A percentile compares a stretch with the other conserved stretches of the same genome.
phyloP scores from a whole-genome alignment of 2,797 vertebrate genomes.

The Distichodus sexfasciatus region DNA sequence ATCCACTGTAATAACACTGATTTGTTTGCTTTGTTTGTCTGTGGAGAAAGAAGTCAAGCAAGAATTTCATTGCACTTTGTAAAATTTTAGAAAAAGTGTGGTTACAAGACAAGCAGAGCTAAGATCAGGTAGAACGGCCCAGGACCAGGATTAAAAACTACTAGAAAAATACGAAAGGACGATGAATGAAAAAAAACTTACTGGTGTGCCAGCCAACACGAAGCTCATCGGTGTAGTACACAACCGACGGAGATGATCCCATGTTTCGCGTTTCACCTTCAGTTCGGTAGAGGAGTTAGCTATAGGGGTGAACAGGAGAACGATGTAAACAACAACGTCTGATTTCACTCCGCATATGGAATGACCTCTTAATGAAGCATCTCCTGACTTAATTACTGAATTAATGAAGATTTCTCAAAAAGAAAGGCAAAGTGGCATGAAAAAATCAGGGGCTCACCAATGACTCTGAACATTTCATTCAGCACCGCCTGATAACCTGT shows the following conservation, averaged over 20 bases:
- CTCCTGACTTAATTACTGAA: no score
- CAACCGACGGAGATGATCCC: no score
- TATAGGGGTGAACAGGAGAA: constrained; percentile 54
- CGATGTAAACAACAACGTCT: constrained; percentile 2
- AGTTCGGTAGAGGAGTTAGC: constrained; percentile 87
- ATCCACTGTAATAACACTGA: no score
- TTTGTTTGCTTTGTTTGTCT: no score
- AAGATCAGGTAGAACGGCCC: no score
- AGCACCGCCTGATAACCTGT: constrained; percentile 92
- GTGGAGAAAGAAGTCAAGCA: no score
- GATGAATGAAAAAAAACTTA: constrained; percentile 72
- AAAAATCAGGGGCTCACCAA: constrained; percentile 79
- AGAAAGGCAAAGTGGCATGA: not conserved
- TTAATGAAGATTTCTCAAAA: not conserved
- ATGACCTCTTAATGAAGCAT: no score
- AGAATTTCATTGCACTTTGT: no score
- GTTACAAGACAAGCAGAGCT: no score
- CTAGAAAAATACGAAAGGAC: not conserved
- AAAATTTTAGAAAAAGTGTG: no score
- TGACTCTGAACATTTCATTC: constrained; percentile 91
- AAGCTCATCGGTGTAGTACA: constrained; percentile 86
- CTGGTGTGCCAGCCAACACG: constrained; percentile 91
- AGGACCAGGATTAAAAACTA: not conserved
- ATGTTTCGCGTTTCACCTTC: no score
- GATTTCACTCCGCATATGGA: no score